Conservation (phyloP, 2,113 vertebrate genomes). For the Phoenicopterus ruber region DNA sequence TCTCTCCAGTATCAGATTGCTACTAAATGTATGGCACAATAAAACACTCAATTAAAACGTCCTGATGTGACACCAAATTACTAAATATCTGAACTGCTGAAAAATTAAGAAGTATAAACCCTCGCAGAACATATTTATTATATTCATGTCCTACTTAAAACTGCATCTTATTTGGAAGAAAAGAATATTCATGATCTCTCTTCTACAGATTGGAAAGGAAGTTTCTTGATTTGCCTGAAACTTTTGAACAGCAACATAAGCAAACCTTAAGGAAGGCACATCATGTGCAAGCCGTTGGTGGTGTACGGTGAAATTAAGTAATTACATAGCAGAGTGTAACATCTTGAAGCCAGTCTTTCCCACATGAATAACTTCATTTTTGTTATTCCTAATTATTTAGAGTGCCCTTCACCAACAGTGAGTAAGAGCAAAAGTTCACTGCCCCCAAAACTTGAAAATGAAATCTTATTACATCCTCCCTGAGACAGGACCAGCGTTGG, state of each 20-base stretch:
- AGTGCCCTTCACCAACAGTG: neutral
- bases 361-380: neutral
- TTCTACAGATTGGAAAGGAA: conserved; percentile 37
- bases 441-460: neutral
- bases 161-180: conserved; percentile 19
- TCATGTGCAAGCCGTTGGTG: neutral
- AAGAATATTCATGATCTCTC: conserved; percentile 43
- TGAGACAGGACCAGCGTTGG: neutral
- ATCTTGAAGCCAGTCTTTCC: neutral
- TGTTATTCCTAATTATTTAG: neutral
- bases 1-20: conserved; percentile 39
- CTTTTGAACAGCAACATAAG: neutral
- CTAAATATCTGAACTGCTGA: conserved; percentile 36
- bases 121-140: conserved; percentile 14
- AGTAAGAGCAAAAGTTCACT: neutral
- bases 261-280: neutral
- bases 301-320: neutral
- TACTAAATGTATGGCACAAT: conserved; percentile 52
- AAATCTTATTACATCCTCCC: neutral
- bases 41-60: conserved; percentile 64
- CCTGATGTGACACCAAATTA: conserved; percentile 57
- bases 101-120: conserved; percentile 48
- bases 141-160: conserved; percentile 33
- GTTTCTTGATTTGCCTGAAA: conserved; percentile 44
- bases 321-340: neutral